Percentiles rank a stretch among this genome's conserved stretches.
Evolutionary conservation across 2,113 vertebrate species (phyloP).

Genomic region (Nesospiza acunhae): DNA sequence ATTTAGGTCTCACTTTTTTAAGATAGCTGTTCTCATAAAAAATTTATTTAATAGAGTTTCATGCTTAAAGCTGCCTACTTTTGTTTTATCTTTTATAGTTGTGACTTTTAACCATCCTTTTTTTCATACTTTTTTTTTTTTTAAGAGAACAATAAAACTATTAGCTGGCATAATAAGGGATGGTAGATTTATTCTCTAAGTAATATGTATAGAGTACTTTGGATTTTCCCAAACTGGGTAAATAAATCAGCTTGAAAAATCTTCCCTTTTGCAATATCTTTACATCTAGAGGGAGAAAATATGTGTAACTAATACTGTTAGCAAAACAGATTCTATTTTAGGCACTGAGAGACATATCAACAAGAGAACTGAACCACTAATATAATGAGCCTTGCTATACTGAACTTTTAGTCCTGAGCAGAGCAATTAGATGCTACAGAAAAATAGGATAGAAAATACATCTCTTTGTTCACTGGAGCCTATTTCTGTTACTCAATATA

Average conservation of each 20-base stretch:
- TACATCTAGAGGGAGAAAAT: background rate
- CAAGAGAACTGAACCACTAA: background rate
- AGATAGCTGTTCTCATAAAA: background rate
- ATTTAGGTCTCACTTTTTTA: background rate
- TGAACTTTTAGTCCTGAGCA: background rate
- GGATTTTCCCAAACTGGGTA: background rate
- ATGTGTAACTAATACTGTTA: background rate
- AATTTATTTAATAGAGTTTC: background rate
- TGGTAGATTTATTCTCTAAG: background rate
- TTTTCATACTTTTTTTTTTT: background rate
- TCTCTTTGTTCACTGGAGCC: slow-evolving; percentile 1
- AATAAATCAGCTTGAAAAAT: background rate
- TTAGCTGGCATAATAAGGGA: background rate
- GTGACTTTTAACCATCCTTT: background rate
- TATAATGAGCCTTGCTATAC: background rate
- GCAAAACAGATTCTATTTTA: background rate
- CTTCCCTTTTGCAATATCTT: background rate
- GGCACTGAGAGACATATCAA: background rate
- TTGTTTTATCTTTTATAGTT: background rate
- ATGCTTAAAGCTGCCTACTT: background rate
- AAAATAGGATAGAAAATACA: slow-evolving; percentile 7
- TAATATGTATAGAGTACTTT: background rate
- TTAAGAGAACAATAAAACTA: background rate
- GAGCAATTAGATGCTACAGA: background rate
- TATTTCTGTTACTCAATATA: background rate